Conservation (phyloP, 2,888 invertebrate species). For the Agriopis leucophaearia region DNA sequence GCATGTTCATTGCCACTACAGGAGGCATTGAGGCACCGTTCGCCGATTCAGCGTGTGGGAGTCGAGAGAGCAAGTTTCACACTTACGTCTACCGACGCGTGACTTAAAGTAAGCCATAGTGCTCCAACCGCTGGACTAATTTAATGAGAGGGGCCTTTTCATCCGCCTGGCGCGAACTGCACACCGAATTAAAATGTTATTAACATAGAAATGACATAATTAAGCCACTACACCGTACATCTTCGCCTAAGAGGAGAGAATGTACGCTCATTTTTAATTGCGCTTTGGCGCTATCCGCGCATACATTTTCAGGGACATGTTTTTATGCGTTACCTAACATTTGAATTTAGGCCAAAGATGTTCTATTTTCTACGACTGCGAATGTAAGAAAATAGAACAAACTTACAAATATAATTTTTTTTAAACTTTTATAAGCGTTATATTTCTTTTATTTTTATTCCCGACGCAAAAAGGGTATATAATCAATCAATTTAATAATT, state of each 20-base stretch:
- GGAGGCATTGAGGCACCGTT: conserved; percentile 76
- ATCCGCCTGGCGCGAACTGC: conserved; percentile 52
- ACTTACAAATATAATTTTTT: too few species aligned
- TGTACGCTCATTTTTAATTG: conserved; percentile 10
- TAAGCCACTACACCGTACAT: conserved; percentile 55
- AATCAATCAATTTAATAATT: too few species aligned
- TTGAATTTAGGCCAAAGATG: too few species aligned
- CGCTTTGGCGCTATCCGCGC: conserved; percentile 5
- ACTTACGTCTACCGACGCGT: conserved; percentile 79
- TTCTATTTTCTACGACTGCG: too few species aligned
- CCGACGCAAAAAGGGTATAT: too few species aligned
- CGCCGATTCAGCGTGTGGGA: conserved; percentile 55
- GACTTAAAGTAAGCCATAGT: conserved; percentile 73
- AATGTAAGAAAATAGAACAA: too few species aligned
- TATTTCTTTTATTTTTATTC: too few species aligned
- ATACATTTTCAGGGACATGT: background rate
- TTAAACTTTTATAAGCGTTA: too few species aligned
- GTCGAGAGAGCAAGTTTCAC: conserved; percentile 79
- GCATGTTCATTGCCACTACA: conserved; percentile 75
- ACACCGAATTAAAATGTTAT: conserved; percentile 58
- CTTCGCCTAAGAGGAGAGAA: conserved; percentile 24
- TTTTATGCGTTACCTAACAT: background rate
- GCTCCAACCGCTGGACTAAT: conserved; percentile 83
- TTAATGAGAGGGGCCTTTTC: conserved; percentile 81
- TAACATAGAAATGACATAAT: conserved; percentile 61